Base-by-base conservation (phyloP, 2,113 vertebrate genomes). In the Scophthalmus maximus region DNA sequence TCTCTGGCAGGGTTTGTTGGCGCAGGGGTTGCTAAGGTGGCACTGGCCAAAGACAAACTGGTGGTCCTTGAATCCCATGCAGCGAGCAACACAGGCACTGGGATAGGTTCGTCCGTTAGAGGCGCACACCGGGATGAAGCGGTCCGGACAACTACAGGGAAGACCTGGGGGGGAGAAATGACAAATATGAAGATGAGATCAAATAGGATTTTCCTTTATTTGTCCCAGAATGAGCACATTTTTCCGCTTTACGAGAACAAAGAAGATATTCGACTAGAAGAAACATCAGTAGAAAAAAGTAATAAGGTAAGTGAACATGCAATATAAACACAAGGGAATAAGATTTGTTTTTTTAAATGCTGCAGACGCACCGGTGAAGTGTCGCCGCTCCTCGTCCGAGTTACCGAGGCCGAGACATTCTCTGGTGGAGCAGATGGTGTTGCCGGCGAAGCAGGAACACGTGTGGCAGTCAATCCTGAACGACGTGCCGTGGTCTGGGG, bases 41-140 rank as follows among this genome's bases (percentile, higher is more conserved):
- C 97, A 99, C 0, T 94, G 93, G 64, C 97, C 98, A 64, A 96
- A 99, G 68, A 95, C 92, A 90, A 97, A 98, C 18, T 98, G 95
- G 57, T 94, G 92, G 89, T 99, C 97, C 68, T 93, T 93, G 76
- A 99, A 96, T 20, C 96, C 97, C 77, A 97, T 92, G 18, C 98
- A 99, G 69, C 97, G 95, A 38, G 98, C 98, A 53, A 98, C 95
- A 15, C 98, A 99, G 0, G 95, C 96, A 1, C 96, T 98, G 71
- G 97, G 97, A 36, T 99, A 99, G 0, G 97, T 99, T 60, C 97
- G 96, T 12, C 98, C 97, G 0, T 98, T 98, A 1, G 92, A 92
- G 6, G 96, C 98, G 68, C 98, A 99, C 1, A 99, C 97, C 0
- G 97, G 96, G 52, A 99, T 95, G 80, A 98, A 99, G 83, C 94